Percentiles rank a stretch among this genome's conserved stretches.
These are phyloP conservation scores for Monopterus albus DNA, from an alignment of 2,113 vertebrate species.

Conservation along the genomic window DNA sequence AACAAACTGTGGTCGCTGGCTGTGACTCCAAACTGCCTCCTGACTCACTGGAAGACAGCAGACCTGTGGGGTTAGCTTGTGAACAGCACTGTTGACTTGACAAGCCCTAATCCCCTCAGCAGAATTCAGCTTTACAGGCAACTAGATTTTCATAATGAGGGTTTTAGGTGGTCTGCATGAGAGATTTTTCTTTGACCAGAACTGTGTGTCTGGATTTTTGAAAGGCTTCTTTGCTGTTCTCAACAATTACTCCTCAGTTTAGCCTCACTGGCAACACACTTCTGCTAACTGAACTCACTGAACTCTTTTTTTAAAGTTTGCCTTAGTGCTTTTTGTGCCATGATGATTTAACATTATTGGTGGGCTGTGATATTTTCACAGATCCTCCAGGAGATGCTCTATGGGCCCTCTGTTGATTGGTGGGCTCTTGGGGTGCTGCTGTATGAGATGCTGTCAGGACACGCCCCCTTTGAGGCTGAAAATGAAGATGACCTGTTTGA, in stretches of 20 bases:
- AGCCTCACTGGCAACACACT: constrained; percentile 5
- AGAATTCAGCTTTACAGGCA: constrained; percentile 12
- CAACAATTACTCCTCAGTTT: constrained; percentile 26
- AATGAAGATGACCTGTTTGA: constrained; percentile 98
- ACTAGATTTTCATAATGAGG: constrained; percentile 35
- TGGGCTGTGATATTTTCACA: constrained; percentile 62
- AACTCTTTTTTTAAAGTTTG: too few species aligned
- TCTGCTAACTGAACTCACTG: background rate
- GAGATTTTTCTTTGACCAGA: constrained; percentile 11
- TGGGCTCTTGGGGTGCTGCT: constrained; percentile 97
- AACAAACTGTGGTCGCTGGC: constrained; percentile 41
- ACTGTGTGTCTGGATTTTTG: constrained; percentile 35
- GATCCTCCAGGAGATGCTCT: constrained; percentile 98
- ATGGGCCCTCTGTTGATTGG: constrained; percentile 97
- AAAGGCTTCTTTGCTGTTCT: constrained; percentile 48
- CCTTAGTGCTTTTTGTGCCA: too few species aligned
- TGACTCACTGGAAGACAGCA: constrained; percentile 46
- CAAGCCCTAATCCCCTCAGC: constrained; percentile 10
- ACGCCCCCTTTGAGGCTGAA: constrained; percentile 95
- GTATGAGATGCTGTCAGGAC: constrained; percentile 97
- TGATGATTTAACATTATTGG: too few species aligned
- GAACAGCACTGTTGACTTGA: constrained; percentile 22
- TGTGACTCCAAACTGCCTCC: constrained; percentile 32
- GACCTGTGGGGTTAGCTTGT: constrained; percentile 32
- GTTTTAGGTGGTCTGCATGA: constrained; percentile 17